phyloP scores from a whole-genome alignment of 1,140 invertebrate genomes.

The Cephus cinctus region DNA sequence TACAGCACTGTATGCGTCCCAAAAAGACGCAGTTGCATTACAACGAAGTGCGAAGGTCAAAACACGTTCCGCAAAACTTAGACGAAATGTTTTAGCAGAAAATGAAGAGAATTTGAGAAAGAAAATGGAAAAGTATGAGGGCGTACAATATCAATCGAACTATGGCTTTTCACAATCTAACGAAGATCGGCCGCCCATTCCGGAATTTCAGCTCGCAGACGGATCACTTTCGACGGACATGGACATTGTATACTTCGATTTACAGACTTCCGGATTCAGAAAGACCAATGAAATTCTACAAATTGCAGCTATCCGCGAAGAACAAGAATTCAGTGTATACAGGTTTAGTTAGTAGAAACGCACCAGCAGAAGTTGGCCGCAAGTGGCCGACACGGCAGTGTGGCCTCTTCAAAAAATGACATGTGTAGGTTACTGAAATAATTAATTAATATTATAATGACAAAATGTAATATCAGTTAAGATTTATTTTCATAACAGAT shows the following conservation, averaged over 20 bases:
- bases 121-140: constrained; percentile 7
- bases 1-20: constrained; percentile 1
- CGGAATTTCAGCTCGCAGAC: neutral
- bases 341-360: constrained; percentile 12
- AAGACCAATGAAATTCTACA: constrained; percentile 17
- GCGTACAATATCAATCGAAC: constrained; percentile 13
- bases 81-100: constrained; percentile 5
- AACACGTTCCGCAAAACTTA: constrained; percentile 1
- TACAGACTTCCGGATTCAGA: constrained; percentile 16
- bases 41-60: neutral
- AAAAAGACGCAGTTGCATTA: neutral
- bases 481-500: too few relatives aligned
- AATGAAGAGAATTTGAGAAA: constrained; percentile 1
- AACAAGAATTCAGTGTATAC: constrained; percentile 11
- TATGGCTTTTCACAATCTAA: constrained; percentile 5
- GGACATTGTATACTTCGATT: constrained; percentile 17
- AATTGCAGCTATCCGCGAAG: constrained; percentile 14
- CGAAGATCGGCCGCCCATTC: neutral
- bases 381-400: constrained; percentile 14
- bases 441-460: constrained; percentile 5
- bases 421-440: neutral
- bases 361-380: constrained; percentile 15
- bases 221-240: too few relatives aligned
- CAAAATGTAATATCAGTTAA: too few relatives aligned
- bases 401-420: neutral